phyloP scores from a whole-genome alignment of 2,888 invertebrate species.

The Herminia tarsipennalis region DNA sequence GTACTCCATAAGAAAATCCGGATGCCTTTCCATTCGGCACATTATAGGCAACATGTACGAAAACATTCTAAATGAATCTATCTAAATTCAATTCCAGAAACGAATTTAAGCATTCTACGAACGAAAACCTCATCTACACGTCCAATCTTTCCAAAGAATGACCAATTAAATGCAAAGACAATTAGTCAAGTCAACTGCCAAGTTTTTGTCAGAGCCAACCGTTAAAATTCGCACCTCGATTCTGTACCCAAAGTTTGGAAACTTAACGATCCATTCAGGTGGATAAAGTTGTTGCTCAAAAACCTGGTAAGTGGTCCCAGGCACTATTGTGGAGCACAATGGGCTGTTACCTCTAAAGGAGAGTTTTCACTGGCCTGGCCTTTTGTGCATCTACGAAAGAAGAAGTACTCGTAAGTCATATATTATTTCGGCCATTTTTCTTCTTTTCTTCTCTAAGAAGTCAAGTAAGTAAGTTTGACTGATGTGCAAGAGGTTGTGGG shows the following conservation, averaged over 20 bases:
- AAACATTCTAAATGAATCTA: slow-evolving; percentile 2
- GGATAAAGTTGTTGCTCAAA: slow-evolving; percentile 78
- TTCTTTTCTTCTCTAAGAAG: no score
- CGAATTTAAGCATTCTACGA: slow-evolving; percentile 26
- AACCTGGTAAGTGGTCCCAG: slow-evolving; percentile 54
- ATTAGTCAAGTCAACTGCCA: slow-evolving; percentile 48
- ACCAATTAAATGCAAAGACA: slow-evolving; percentile 45
- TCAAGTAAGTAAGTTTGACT: no score
- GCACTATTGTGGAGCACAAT: slow-evolving; percentile 61
- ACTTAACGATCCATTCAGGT: slow-evolving; percentile 77
- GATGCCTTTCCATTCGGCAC: no score
- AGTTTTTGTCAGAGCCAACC: slow-evolving; percentile 37
- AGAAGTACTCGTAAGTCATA: no score
- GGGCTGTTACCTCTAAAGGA: slow-evolving; percentile 57
- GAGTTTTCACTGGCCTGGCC: slow-evolving; percentile 33
- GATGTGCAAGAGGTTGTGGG: no score
- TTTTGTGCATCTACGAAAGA: no score
- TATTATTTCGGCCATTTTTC: no score
- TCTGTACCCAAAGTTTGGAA: slow-evolving; percentile 39
- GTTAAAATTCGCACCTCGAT: slow-evolving; percentile 64
- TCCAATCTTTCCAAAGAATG: slow-evolving; percentile 32
- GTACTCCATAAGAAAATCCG: no score
- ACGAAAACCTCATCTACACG: slow-evolving; percentile 29
- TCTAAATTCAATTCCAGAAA: slow-evolving; percentile 6
- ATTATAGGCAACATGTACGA: no score